Evolutionary conservation across 1,140 invertebrate genomes (phyloP), one percentile per base, ranked within the genome.

Genomic region (Eubasilissa regina): DNA sequence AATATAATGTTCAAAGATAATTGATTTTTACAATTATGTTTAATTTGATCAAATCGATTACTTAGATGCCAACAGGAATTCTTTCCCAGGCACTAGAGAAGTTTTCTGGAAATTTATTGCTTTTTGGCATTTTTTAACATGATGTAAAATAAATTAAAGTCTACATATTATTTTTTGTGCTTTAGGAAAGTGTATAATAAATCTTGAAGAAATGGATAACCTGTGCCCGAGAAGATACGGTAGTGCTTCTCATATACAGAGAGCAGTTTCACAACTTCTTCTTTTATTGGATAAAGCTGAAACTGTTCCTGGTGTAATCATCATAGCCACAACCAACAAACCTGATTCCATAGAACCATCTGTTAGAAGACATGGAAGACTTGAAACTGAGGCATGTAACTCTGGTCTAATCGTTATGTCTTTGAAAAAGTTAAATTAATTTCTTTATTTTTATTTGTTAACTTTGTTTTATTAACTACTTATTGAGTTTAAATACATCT

Each of bases 251-350:
- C 83, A 56, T 85, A 84, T 82, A 78, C 84, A 21, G 58, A 84
- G 64, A 84, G 87, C 55, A 84, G 85, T 44, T 81, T 84, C 85
- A 0, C 85, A 88, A 76, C 82, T 89, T 0, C 83, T 87, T 58
- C 80, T 83, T 43, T 76, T 88, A 11, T 78, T 89, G 7, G 89
- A 89, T 81, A 83, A 85, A 17, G 78, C 87, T 11, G 83, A 83
- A 43, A 78, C 58, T 0, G 47, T 81, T 43, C 76, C 73, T 10
- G 83, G 84, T 1, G 83, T 89, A 10, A 78, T 87, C 21, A 85
- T 89, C 21, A 81, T 90, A 60, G 89, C 86, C 51, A 88, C 86
- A 19, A 89, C 87, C 4, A 86, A 86, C 56, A 75, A 84, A 9
- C 84, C 86, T 0, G 84, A 87, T 55, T 68, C 76, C 4, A 25